Evolutionary conservation across 2,888 invertebrate species (phyloP).

Genomic region (Reticulitermes lucifugus): DNA sequence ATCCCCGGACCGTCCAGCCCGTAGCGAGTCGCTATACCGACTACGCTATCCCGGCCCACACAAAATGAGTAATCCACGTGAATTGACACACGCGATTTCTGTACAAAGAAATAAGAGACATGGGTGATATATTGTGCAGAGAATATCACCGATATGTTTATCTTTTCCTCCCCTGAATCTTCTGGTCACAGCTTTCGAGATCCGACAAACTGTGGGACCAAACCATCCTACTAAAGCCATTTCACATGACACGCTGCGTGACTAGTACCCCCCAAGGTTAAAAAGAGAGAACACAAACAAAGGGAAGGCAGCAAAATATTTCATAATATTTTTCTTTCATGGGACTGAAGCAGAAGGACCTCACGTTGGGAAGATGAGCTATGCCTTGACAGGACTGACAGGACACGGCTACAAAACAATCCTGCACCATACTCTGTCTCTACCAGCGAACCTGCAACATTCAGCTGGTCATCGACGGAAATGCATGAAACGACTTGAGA

Average conservation of each 20-base stretch:
- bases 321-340: background rate
- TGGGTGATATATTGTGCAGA: slow-evolving; percentile 22
- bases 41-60: background rate
- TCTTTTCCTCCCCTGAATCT: slow-evolving; percentile 25
- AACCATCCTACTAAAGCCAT: background rate
- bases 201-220: background rate
- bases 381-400: background rate
- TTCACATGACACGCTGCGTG: background rate
- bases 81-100: background rate
- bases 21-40: too few relatives aligned
- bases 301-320: background rate
- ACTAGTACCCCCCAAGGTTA: background rate
- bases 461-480: background rate
- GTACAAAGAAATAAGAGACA: slow-evolving; percentile 10
- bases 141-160: slow-evolving; percentile 31
- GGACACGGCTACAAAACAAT: background rate
- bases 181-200: background rate
- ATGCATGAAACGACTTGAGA: background rate
- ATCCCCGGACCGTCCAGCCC: too few relatives aligned
- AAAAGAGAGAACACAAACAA: background rate
- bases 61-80: too few relatives aligned
- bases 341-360: background rate
- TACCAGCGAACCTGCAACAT: too few relatives aligned
- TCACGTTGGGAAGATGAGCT: slow-evolving; percentile 10
- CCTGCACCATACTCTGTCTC: background rate